A percentile compares a stretch with the other conserved stretches of the same genome.
Conservation (phyloP, 2,797 vertebrate genomes). For the Peromyscus aztecus region DNA sequence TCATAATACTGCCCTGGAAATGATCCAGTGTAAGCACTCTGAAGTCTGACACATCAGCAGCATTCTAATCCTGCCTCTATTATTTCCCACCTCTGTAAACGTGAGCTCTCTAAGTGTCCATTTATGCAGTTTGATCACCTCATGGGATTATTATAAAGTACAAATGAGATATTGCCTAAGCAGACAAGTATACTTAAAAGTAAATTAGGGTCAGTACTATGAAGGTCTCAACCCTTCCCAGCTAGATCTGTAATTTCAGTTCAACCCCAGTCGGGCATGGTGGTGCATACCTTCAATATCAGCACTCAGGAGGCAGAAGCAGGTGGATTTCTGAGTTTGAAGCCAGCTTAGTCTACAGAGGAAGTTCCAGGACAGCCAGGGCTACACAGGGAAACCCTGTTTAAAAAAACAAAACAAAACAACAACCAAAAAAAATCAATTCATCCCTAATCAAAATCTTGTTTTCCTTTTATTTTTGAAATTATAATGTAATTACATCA, state of each 20-base stretch:
- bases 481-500: neutral
- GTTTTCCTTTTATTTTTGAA: neutral
- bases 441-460: neutral
- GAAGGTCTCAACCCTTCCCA: neutral
- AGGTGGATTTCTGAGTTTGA: neutral
- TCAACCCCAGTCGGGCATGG: neutral
- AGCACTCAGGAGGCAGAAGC: neutral
- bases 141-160: neutral
- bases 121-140: neutral
- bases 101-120: neutral
- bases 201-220: conserved; percentile 12
- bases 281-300: neutral
- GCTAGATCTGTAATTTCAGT: neutral
- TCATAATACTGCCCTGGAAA: neutral
- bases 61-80: neutral
- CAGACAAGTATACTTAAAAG: conserved; percentile 31
- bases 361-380: neutral
- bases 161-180: neutral
- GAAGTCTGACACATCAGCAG: neutral
- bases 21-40: neutral
- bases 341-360: neutral
- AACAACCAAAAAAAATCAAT: neutral
- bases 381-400: neutral
- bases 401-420: neutral
- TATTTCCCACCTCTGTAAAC: neutral